Evolutionary conservation across 92 coral and sea anemone genomes (phyloP), one percentile per base, ranked within the genome.

Genomic region (Scolanthus callimorphus): DNA sequence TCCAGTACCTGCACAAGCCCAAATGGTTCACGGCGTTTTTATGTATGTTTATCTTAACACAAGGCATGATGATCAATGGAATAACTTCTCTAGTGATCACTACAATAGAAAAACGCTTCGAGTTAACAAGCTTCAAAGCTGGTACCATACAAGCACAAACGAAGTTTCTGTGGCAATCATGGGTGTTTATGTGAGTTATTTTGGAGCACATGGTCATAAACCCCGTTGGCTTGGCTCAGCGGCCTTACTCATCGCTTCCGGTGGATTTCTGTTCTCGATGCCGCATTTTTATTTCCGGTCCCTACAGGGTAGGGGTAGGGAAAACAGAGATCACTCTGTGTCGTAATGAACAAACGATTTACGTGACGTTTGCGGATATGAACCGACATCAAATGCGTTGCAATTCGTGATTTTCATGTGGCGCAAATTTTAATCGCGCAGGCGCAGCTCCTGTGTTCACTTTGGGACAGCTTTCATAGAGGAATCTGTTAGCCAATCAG

Each of bases 381-480:
- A n/a, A n/a, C 29, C 12, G 1, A 19, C 69, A 20, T 59, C 82
- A 0, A 44, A 76, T 13, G 23, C 61, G 77, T 54, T 53, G 27
- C 57, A 60, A 26, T 57, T 76, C n/a, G 31, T 76, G 0, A 65
- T 76, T 20, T 76, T 76, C 58, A 56, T 3, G 29, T 46, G 4
- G 76, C 77, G 4, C 82, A 76, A 27, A 43, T 68, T 37, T 51
- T 76, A 17, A 76, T 76, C 25, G 82, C 1, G 76, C 76, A 2
- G 82, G 76, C 27, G 76, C 76, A 13, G 58, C 82, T 30, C 82
- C 82, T 1, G 62, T 76, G 1, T 76, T 69, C 24, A 76, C 65
- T 15, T 51, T 76, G 76, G 82, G 11, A 57, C 76, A 4, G 69
- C 82, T 9, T 68, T 57, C 30, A 48, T 68, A 11, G 82, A 76